Conservation (phyloP, 2,797 vertebrate genomes). For the Ataeniobius toweri region DNA sequence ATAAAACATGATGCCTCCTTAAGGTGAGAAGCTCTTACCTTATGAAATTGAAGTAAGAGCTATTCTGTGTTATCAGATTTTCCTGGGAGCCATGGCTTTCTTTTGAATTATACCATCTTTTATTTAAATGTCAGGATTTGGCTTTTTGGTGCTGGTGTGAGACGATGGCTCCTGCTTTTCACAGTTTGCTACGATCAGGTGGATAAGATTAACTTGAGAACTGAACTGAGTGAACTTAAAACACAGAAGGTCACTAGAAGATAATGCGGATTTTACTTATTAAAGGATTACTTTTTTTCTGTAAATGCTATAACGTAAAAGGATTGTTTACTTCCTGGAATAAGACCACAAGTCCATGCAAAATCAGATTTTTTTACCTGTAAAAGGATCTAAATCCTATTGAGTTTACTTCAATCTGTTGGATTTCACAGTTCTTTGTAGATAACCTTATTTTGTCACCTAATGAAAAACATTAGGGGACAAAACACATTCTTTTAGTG, state of each 20-base stretch:
- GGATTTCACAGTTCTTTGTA: background rate
- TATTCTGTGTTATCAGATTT: conserved; percentile 79
- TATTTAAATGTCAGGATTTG: conserved; percentile 81
- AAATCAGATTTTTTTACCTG: conserved; percentile 33
- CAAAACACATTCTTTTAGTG: no score
- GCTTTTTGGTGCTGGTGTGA: conserved; percentile 51
- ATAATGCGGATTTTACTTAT: conserved; percentile 33
- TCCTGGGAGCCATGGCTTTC: conserved; percentile 64
- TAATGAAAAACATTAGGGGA: background rate
- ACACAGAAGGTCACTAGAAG: conserved; percentile 61
- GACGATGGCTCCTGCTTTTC: conserved; percentile 69
- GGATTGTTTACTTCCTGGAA: conserved; percentile 25
- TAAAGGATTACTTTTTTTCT: background rate
- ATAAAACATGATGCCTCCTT: conserved; percentile 73
- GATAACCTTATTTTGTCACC: background rate
- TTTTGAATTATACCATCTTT: conserved; percentile 76
- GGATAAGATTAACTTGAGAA: conserved; percentile 37
- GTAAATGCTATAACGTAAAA: background rate
- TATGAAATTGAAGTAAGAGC: conserved; percentile 75
- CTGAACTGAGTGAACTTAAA: conserved; percentile 57
- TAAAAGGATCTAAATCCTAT: conserved; percentile 9
- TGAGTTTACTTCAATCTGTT: background rate
- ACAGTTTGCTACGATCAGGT: conserved; percentile 64
- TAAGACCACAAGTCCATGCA: conserved; percentile 23
- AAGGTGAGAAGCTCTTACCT: conserved; percentile 47